Conservation (phyloP, 1,140 invertebrate genomes). For the Zaprionus lachaisei region DNA sequence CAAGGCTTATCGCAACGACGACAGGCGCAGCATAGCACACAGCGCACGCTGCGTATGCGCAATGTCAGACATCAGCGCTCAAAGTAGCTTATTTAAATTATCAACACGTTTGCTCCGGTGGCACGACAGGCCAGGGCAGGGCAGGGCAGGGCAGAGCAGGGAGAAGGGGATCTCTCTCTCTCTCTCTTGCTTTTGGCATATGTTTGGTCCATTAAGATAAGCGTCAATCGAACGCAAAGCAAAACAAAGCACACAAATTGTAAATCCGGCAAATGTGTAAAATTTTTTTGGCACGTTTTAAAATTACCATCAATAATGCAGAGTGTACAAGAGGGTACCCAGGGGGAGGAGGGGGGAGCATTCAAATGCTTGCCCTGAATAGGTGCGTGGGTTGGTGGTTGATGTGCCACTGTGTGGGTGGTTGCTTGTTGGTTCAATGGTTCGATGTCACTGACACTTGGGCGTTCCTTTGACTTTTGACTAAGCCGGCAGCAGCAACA, state of each 20-base stretch:
- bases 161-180: slow-evolving; percentile 4
- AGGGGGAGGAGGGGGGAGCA: background rate
- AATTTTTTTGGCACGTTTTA: slow-evolving; percentile 79
- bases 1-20: slow-evolving; percentile 67
- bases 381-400: background rate
- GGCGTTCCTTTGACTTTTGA: slow-evolving; percentile 65
- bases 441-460: slow-evolving; percentile 70
- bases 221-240: slow-evolving; percentile 77
- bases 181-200: slow-evolving; percentile 57
- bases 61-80: slow-evolving; percentile 56
- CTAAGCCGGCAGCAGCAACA: slow-evolving; percentile 50
- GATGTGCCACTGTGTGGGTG: slow-evolving; percentile 28
- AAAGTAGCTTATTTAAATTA: slow-evolving; percentile 83
- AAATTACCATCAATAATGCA: slow-evolving; percentile 82
- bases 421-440: background rate
- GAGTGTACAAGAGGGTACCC: slow-evolving; percentile 28
- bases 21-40: slow-evolving; percentile 48
- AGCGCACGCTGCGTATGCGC: slow-evolving; percentile 75
- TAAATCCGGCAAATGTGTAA: slow-evolving; percentile 82
- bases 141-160: background rate
- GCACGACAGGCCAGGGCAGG: background rate
- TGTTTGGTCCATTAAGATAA: slow-evolving; percentile 83
- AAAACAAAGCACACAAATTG: slow-evolving; percentile 67
- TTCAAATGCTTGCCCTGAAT: background rate
- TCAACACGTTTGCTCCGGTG: slow-evolving; percentile 67